A percentile compares a stretch with the other conserved stretches of the same genome.
These are phyloP conservation scores for Corynorhinus townsendii DNA, from an alignment of 2,113 vertebrate genomes.

Conservation along the genomic window DNA sequence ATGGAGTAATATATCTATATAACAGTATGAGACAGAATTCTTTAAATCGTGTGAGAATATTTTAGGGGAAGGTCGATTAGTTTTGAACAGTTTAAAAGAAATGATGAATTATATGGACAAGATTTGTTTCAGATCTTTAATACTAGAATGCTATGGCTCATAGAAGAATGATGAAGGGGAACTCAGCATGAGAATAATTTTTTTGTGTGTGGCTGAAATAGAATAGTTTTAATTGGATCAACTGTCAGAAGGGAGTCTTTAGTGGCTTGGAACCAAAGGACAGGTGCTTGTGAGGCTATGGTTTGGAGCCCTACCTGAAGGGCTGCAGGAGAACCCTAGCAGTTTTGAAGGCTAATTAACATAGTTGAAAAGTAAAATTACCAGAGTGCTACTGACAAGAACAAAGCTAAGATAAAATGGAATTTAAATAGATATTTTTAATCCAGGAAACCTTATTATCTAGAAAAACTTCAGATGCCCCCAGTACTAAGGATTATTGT, in stretches of 20 bases:
- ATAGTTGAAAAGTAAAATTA: conserved; percentile 6
- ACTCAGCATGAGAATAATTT: not conserved
- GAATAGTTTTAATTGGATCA: not conserved
- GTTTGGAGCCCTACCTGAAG: not conserved
- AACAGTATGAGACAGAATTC: not conserved
- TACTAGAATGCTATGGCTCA: not conserved
- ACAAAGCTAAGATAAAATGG: not conserved
- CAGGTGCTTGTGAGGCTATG: not conserved
- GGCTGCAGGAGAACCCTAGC: not conserved
- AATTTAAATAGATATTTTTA: not conserved
- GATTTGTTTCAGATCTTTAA: not conserved
- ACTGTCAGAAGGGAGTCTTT: not conserved
- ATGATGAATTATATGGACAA: not conserved
- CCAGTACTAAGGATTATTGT: not conserved
- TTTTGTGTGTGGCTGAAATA: not conserved
- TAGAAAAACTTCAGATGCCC: not conserved
- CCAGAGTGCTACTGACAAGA: not conserved
- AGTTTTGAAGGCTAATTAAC: not conserved
- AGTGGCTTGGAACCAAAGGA: not conserved
- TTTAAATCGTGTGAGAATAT: not conserved
- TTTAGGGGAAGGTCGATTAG: not conserved
- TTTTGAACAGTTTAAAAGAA: not conserved
- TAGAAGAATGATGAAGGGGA: not conserved
- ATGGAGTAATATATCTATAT: not conserved
- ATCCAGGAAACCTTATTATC: not conserved